These are phyloP conservation scores for Altica lythri DNA, from an alignment of 2,888 invertebrate genomes.

Conservation along the genomic window DNA sequence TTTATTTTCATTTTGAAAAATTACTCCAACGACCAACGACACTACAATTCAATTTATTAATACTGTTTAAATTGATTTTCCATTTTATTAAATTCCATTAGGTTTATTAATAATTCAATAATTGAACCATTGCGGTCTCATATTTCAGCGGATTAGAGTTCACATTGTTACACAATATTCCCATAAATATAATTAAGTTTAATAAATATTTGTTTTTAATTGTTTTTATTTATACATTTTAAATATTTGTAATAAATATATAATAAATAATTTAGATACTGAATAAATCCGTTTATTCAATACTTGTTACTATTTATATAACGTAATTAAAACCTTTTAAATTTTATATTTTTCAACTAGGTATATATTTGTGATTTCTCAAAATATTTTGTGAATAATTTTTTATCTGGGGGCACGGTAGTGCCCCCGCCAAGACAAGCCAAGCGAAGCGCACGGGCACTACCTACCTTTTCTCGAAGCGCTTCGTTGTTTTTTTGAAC, in stretches of 20 bases:
- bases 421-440: no score
- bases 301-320: no score
- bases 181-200: neutral
- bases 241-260: neutral
- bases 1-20: conserved; percentile 33
- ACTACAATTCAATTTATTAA: neutral
- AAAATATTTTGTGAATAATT: no score
- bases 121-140: conserved; percentile 1
- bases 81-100: neutral
- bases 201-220: neutral
- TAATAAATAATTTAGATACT: neutral
- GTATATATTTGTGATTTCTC: no score
- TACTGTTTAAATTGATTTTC: neutral
- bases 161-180: neutral
- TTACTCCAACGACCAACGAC: neutral
- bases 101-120: neutral
- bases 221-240: no score
- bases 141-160: neutral
- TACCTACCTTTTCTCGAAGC: no score
- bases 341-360: no score
- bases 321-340: no score
- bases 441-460: no score
- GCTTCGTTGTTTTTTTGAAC: no score
- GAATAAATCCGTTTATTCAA: no score
- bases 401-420: no score